These are phyloP conservation scores for Phalacrocorax brasilianus DNA, from an alignment of 2,113 vertebrate species.

Conservation along the genomic window DNA sequence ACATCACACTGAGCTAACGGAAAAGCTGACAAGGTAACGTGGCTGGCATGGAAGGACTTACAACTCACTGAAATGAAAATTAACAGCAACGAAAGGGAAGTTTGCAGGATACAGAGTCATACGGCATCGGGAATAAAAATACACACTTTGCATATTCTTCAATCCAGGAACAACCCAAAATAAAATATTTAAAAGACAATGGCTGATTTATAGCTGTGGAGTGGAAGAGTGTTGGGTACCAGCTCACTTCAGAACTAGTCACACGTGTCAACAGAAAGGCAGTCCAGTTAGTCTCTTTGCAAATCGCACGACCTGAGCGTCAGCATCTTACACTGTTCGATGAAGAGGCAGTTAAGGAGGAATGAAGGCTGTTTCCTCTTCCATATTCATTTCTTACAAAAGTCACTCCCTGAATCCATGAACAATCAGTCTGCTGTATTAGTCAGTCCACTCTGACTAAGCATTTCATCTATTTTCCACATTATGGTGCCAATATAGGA, in stretches of 20 bases:
- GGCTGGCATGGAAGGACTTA: not conserved
- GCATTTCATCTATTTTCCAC: constrained; percentile 43
- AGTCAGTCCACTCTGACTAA: constrained; percentile 64
- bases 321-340: constrained; percentile 36
- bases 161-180: constrained; percentile 10
- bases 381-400: constrained; percentile 52
- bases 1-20: not conserved
- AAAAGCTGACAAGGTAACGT: not conserved
- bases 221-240: not conserved
- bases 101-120: not conserved
- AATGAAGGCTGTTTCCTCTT: constrained; percentile 44
- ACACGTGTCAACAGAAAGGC: not conserved
- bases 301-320: constrained; percentile 63
- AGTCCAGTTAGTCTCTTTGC: constrained; percentile 6
- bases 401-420: constrained; percentile 63
- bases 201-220: not conserved
- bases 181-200: not conserved
- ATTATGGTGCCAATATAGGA: not conserved
- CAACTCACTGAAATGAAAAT: not conserved
- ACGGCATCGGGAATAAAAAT: not conserved
- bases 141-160: not conserved
- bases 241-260: not conserved
- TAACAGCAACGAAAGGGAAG: not conserved
- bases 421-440: constrained; percentile 32
- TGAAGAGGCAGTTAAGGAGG: not conserved